Base-by-base conservation (phyloP, 2,888 invertebrate genomes). In the Drosophila multiciliata region DNA sequence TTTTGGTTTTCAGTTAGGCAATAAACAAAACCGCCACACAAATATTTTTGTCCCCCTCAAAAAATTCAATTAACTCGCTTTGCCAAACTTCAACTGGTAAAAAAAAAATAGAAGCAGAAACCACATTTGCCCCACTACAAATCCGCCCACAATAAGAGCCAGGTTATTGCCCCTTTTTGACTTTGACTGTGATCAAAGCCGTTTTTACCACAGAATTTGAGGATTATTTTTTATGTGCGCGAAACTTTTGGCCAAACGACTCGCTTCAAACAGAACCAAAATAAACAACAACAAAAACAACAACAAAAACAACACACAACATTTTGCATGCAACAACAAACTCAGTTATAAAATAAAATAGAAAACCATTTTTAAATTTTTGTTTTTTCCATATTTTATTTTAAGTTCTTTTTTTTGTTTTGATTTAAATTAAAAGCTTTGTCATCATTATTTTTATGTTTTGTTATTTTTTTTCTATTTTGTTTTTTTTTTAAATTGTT, bases 41-140 rank as follows among this genome's bases (percentile, higher is more conserved):
- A 73, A 61, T 45, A 29, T 49, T 60, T 57, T 58, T 36, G 63
- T 69, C 74, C 62, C 15, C n/a, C 50, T 2, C 15, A 61, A 75
- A 72, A 83, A 83, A 83, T 83, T 89, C 89, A 85, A 85, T 85
- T 81, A 83, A 79, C 87, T 82, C 58, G 42, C 66, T 65, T 77
- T 77, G 69, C 68, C 73, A 70, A 78, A 76, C 88, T 83, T 40
- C 80, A 82, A 68, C 62, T 60, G 54, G 32, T n/a, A n/a, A n/a
- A n/a, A 57, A 35, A 55, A 48, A 67, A 40, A 36, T 15, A 54
- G 2, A 40, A 12, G 6, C 17, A 17, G 3, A 17, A 52, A 12
- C 23, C 50, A 35, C 12, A 35, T 23, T 40, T 42, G 12, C 33
- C 23, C 32, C 32, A n/a, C 32, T 6, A 32, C 15, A n/a, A 40